Percentiles rank a stretch among this genome's conserved stretches.
phyloP scores from a whole-genome alignment of 2,797 vertebrate species.

The Fistularia tabacaria region DNA sequence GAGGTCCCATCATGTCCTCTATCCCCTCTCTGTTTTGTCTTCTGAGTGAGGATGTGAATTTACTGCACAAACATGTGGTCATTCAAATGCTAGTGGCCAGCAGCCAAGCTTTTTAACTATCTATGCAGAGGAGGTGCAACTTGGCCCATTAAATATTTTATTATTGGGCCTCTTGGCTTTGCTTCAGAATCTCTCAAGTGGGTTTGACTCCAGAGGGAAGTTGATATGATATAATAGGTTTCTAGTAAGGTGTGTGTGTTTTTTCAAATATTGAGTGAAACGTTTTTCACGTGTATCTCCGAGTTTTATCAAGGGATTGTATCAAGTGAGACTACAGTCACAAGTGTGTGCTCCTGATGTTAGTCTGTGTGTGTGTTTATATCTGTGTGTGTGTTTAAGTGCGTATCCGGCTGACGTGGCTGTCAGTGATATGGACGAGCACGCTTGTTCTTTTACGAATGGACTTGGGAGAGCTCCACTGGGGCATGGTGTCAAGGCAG shows the following conservation, averaged over 20 bases:
- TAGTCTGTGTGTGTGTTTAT: background rate
- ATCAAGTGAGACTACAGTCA: constrained; percentile 37
- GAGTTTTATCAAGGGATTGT: constrained; percentile 35
- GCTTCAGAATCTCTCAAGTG: constrained; percentile 39
- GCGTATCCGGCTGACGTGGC: background rate
- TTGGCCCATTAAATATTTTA: constrained; percentile 29
- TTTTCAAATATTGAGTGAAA: constrained; percentile 15
- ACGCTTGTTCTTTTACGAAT: constrained; percentile 54
- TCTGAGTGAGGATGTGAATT: constrained; percentile 22
- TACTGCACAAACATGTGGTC: constrained; percentile 28
- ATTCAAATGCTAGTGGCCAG: constrained; percentile 14
- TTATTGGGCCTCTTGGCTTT: constrained; percentile 29
- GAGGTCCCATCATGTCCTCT: too few relatives aligned
- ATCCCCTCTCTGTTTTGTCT: background rate
- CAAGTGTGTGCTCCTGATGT: constrained; percentile 37
- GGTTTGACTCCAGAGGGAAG: constrained; percentile 24
- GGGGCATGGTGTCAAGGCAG: constrained; percentile 37
- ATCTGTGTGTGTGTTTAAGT: background rate
- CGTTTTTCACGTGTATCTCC: constrained; percentile 17
- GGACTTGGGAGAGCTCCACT: constrained; percentile 32
- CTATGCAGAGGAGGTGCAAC: constrained; percentile 3
- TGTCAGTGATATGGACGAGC: constrained; percentile 41
- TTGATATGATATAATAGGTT: constrained; percentile 18
- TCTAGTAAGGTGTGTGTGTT: constrained; percentile 32
- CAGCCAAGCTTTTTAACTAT: constrained; percentile 35